Evolutionary conservation across 2,797 vertebrate genomes (phyloP), one percentile per base, ranked within the genome.

Genomic region (Sebastes taczanowskii): DNA sequence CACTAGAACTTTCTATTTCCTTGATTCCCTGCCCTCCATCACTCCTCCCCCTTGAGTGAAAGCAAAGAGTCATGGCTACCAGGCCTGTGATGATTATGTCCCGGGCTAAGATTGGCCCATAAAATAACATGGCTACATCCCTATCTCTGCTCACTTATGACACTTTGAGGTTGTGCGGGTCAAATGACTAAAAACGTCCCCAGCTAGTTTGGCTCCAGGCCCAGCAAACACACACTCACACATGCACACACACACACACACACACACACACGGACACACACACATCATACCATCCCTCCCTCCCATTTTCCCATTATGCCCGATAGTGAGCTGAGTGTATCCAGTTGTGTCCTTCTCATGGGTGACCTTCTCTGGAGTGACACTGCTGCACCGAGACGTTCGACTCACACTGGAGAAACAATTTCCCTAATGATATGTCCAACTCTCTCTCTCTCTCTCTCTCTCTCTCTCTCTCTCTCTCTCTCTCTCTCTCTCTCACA

Each of bases 151-250:
- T 94, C 91, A 89, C 93, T 94, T 92, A 92, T 94, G 94, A 95
- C 95, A 95, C 95, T 94, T 95, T 89, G 89, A 95, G 95, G 95
- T 95, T 91, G 38, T 80, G 42, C 18, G 27, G 93, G 93, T 92
- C 94, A 94, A 95, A 94, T 86, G 86, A 92, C 94, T 95, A 95
- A 95, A 95, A 94, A 94, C 69, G 79, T 93, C 91, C 89, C 82
- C 63, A 60, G 93, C 84, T 86, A 85, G 83, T 88, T 91, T 94
- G 94, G 94, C 94, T 92, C 77, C 69, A 79, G 88, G 93, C 94
- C 91, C 77, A 69, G 81, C 74, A 78, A 64, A 83, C 61, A 81
- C 78, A 84, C 74, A 62, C 64, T 27, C 60, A 67, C 49, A 59
- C 49, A 79, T 9, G 1, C 80, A 68, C 61, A n/a, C 70, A 75